Conservation (phyloP, 2,888 invertebrate species). For the Cremastinae sp. region DNA sequence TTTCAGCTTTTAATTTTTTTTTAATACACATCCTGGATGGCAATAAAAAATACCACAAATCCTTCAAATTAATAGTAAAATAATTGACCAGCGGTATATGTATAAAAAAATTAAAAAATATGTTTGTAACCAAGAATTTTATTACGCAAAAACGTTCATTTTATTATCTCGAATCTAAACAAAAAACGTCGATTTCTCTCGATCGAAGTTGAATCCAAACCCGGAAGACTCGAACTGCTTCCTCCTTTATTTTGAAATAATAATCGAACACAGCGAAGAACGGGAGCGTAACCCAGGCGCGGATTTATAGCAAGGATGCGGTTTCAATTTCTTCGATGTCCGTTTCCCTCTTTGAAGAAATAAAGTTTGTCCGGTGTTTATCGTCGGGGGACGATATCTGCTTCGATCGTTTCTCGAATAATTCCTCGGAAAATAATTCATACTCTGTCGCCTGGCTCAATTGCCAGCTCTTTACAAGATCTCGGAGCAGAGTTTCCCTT, state of each 20-base stretch:
- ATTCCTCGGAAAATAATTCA: not conserved
- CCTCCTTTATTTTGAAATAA: not conserved
- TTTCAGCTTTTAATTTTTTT: no score
- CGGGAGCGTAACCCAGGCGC: slow-evolving; percentile 23
- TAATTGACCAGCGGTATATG: no score
- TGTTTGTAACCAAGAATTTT: no score
- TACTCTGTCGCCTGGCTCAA: slow-evolving; percentile 5
- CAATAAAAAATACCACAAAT: no score
- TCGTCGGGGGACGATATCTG: slow-evolving; percentile 25
- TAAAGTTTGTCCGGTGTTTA: slow-evolving; percentile 10
- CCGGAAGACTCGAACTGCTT: slow-evolving; percentile 17
- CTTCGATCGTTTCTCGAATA: slow-evolving; percentile 37
- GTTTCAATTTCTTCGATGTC: slow-evolving; percentile 47
- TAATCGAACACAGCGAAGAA: not conserved
- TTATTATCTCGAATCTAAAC: no score
- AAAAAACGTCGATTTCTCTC: not conserved
- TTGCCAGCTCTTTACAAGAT: not conserved
- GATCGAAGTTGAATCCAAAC: slow-evolving; percentile 1
- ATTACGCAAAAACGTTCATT: no score
- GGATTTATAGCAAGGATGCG: slow-evolving; percentile 35
- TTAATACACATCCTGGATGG: no score
- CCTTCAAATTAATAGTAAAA: no score
- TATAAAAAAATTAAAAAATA: no score
- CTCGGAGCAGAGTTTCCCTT: no score
- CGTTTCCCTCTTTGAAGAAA: slow-evolving; percentile 30